Conservation (phyloP, 2,113 vertebrate genomes). For the Cavia aperea region DNA sequence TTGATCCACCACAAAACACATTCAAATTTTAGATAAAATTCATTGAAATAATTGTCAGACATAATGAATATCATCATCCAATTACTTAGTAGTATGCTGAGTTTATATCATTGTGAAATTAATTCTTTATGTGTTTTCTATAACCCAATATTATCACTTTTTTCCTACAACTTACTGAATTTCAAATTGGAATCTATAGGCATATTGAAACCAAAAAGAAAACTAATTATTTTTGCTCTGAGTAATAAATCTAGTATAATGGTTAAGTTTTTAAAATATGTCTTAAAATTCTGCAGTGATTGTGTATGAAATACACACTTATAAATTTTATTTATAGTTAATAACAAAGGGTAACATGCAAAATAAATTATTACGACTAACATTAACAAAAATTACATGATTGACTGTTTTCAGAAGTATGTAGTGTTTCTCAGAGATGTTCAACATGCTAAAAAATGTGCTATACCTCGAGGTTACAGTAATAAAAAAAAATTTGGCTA, state of each 20-base stretch:
- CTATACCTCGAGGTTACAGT: not conserved
- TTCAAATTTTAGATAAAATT: not conserved
- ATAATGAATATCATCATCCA: not conserved
- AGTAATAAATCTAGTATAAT: not conserved
- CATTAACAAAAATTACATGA: not conserved
- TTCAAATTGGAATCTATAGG: not conserved
- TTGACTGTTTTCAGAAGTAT: not conserved
- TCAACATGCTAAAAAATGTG: not conserved
- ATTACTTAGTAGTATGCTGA: not conserved
- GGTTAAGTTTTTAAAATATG: not conserved
- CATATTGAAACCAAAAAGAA: not conserved
- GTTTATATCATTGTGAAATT: not conserved
- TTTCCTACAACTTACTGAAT: not conserved
- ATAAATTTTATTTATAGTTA: not conserved
- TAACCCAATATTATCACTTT: not conserved
- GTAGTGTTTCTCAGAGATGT: not conserved
- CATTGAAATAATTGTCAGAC: not conserved
- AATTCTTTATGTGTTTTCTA: not conserved
- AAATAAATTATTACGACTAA: not conserved
- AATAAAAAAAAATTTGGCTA: not conserved
- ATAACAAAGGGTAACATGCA: not conserved
- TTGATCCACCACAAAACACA: not conserved
- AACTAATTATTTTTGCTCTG: not conserved
- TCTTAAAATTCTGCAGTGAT: not conserved
- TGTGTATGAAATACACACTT: not conserved